Conservation (phyloP, 1,140 invertebrate species). For the Hyposmocoma kahamanoa region DNA sequence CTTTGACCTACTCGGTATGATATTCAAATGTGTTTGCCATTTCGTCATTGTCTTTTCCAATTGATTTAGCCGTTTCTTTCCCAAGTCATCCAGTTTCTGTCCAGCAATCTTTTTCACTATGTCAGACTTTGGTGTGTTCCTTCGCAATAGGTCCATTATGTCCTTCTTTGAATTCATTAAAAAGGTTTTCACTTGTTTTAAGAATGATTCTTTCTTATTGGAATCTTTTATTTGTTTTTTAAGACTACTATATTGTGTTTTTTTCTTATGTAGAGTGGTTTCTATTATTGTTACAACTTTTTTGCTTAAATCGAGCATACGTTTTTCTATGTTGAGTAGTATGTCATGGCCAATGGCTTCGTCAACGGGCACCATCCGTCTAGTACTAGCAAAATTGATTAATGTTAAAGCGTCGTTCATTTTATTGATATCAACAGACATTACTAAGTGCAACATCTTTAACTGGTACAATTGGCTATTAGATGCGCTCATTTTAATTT, state of each 20-base stretch:
- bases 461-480: conserved; percentile 24
- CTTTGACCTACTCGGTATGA: conserved; percentile 11
- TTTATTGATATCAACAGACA: conserved; percentile 35
- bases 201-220: conserved; percentile 25
- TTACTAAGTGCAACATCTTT: conserved; percentile 32
- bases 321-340: conserved; percentile 23
- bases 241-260: too few relatives aligned
- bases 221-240: not conserved
- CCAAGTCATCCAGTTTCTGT: not conserved
- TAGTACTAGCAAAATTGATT: conserved; percentile 24
- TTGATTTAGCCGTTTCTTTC: conserved; percentile 23
- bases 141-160: conserved; percentile 25
- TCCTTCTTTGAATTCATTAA: conserved; percentile 37
- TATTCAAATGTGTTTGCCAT: conserved; percentile 39
- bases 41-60: conserved; percentile 33
- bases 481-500: conserved; percentile 15
- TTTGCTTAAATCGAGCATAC: conserved; percentile 13
- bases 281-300: conserved; percentile 14
- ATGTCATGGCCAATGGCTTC: conserved; percentile 17
- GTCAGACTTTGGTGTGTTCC: conserved; percentile 27
- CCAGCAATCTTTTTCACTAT: conserved; percentile 19
- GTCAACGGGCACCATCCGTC: conserved; percentile 25
- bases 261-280: not conserved
- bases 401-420: conserved; percentile 31
- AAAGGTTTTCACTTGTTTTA: conserved; percentile 37